phyloP scores from a whole-genome alignment of 2,888 invertebrate genomes.

The Meteorus colon region DNA sequence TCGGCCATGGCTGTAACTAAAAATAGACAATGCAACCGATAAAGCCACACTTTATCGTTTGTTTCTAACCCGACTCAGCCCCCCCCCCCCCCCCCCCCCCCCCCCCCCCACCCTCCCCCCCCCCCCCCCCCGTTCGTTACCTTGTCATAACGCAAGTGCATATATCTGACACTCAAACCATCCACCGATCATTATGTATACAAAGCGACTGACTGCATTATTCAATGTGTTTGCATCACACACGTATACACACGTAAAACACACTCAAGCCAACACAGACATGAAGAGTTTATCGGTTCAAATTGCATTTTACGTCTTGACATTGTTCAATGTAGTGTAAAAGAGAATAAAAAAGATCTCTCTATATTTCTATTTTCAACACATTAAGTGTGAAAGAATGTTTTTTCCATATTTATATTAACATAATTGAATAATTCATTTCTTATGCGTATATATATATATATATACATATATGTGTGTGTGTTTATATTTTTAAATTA shows the following conservation, averaged over 20 bases:
- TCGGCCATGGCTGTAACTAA: slow-evolving; percentile 46
- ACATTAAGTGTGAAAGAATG: background rate
- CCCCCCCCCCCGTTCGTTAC: too few relatives aligned
- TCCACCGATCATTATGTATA: slow-evolving; percentile 12
- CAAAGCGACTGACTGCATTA: slow-evolving; percentile 41
- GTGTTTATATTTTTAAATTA: background rate
- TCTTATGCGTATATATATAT: background rate
- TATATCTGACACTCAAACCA: slow-evolving; percentile 27
- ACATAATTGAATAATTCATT: slow-evolving; percentile 12
- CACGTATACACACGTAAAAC: background rate
- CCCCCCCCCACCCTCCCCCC: too few relatives aligned
- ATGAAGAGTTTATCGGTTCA: slow-evolving; percentile 10
- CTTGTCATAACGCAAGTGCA: slow-evolving; percentile 26
- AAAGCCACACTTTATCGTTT: slow-evolving; percentile 44
- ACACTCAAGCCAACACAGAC: background rate
- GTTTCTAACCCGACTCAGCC: too few relatives aligned
- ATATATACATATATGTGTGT: background rate
- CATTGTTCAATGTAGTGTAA: slow-evolving; percentile 18
- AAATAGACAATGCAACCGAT: slow-evolving; percentile 54
- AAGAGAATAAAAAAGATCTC: background rate
- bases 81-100: too few relatives aligned
- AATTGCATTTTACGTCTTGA: slow-evolving; percentile 25
- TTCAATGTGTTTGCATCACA: slow-evolving; percentile 30
- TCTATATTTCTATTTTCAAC: background rate
- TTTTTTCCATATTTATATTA: background rate